Evolutionary conservation across 2,797 vertebrate genomes (phyloP).

Genomic region (Channallabes apus): DNA sequence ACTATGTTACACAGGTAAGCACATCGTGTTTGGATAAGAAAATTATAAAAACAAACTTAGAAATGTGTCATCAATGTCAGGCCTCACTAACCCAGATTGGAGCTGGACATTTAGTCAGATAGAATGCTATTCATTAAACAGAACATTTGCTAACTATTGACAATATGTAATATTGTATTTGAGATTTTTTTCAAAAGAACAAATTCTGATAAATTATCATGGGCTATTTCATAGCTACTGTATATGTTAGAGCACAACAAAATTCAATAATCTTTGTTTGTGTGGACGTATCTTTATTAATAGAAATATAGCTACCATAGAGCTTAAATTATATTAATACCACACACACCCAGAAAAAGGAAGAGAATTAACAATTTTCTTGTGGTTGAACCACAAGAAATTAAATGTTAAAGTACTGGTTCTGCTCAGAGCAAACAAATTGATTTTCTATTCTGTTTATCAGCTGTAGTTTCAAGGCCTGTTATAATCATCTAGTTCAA

Average conservation of each 20-base stretch:
- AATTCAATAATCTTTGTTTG: slow-evolving; percentile 13
- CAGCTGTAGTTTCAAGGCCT: background rate
- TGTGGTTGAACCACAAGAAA: slow-evolving; percentile 4
- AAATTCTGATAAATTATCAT: slow-evolving; percentile 3
- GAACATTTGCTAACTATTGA: background rate
- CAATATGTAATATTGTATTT: background rate
- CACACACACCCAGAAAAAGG: background rate
- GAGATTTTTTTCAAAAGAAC: background rate
- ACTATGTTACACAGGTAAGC: background rate
- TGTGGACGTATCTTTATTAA: slow-evolving; percentile 18
- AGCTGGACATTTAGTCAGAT: background rate
- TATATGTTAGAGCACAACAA: background rate
- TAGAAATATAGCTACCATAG: slow-evolving; percentile 4
- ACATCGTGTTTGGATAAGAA: background rate
- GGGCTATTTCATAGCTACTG: background rate
- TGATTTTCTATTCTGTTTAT: slow-evolving; percentile 4
- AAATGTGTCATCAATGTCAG: slow-evolving; percentile 12
- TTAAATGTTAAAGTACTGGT: slow-evolving; percentile 4
- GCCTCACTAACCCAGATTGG: slow-evolving; percentile 10
- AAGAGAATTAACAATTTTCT: slow-evolving; percentile 7
- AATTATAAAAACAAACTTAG: background rate
- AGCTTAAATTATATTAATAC: background rate
- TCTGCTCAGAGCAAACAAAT: background rate
- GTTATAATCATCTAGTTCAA: background rate
- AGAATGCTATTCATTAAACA: background rate